Conservation (phyloP, 2,888 invertebrate genomes). For the Candidula unifasciata region DNA sequence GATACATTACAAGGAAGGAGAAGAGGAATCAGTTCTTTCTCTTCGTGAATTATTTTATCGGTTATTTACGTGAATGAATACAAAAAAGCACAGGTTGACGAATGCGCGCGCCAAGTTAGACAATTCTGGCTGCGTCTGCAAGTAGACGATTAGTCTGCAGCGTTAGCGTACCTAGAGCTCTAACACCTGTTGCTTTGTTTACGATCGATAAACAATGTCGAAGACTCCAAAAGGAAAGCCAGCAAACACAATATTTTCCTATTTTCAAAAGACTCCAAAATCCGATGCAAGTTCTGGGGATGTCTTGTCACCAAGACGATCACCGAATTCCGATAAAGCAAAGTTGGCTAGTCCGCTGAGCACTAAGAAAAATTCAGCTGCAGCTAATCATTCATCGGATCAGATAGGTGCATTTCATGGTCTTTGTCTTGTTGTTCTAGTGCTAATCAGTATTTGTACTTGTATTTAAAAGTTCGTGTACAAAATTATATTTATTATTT, state of each 20-base stretch:
- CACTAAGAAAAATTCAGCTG: not conserved
- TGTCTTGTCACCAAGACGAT: slow-evolving; percentile 67
- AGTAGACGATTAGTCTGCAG: not conserved
- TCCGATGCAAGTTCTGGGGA: slow-evolving; percentile 46
- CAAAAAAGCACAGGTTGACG: not conserved
- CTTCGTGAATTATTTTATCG: too few relatives aligned
- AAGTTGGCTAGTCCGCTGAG: slow-evolving; percentile 25
- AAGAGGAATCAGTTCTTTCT: too few relatives aligned
- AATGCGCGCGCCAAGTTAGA: slow-evolving; percentile 36
- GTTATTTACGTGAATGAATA: not conserved
- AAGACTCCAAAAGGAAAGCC: slow-evolving; percentile 55
- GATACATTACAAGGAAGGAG: too few relatives aligned
- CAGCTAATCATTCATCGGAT: not conserved
- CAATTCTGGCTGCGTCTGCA: not conserved
- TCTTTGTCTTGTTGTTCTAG: too few relatives aligned
- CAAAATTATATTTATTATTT: too few relatives aligned
- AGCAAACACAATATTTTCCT: slow-evolving; percentile 67
- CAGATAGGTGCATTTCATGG: not conserved
- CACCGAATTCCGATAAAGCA: slow-evolving; percentile 59
- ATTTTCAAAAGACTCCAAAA: slow-evolving; percentile 65
- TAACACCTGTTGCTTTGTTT: not conserved
- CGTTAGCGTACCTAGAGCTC: not conserved
- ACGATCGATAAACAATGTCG: slow-evolving; percentile 43
- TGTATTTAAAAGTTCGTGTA: too few relatives aligned
- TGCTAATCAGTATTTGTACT: not conserved